phyloP scores from a whole-genome alignment of 2,113 vertebrate species.

The Copsychus sechellarum region DNA sequence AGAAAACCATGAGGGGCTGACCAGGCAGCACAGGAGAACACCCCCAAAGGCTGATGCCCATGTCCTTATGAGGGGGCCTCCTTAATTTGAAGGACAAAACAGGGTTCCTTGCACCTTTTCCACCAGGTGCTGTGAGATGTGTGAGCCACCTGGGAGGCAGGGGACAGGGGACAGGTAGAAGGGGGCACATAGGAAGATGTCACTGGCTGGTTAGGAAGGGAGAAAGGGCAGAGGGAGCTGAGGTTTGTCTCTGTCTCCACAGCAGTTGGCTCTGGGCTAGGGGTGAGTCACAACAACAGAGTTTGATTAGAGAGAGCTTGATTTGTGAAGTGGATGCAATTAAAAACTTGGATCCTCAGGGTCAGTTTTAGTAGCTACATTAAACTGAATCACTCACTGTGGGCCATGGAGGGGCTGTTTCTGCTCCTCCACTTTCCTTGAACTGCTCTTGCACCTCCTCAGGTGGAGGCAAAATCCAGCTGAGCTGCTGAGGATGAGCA shows the following conservation, averaged over 20 bases:
- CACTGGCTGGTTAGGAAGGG: neutral
- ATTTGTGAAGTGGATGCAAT: neutral
- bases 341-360: neutral
- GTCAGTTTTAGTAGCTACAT: rapidly evolving
- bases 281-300: neutral
- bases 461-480: neutral
- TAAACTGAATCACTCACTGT: neutral
- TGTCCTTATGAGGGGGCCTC: neutral
- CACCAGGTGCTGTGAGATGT: neutral
- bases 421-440: neutral
- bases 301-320: neutral
- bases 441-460: neutral
- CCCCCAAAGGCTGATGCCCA: neutral
- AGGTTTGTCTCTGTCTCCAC: neutral
- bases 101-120: neutral
- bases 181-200: neutral
- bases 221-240: neutral
- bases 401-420: neutral
- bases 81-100: neutral
- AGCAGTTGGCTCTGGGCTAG: neutral
- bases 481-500: neutral
- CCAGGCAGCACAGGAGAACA: neutral
- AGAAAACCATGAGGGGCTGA: neutral
- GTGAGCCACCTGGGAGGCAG: neutral
- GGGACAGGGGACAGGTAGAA: neutral